A percentile compares a stretch with the other conserved stretches of the same genome.
phyloP scores from a whole-genome alignment of 2,888 invertebrate species.

The Criorhina ranunculi region DNA sequence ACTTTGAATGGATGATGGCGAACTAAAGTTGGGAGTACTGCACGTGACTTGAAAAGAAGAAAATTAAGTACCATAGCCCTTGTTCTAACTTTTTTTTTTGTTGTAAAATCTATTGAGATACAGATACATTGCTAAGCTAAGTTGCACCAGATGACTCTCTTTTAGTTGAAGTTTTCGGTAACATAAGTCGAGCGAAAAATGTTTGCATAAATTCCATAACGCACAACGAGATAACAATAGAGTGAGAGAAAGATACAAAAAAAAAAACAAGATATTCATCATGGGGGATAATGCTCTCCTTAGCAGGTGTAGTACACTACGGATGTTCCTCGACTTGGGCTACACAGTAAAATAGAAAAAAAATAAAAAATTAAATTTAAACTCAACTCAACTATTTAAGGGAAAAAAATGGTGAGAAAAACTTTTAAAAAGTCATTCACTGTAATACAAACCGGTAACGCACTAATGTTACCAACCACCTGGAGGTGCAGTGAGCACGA shows the following conservation, averaged over 20 bases:
- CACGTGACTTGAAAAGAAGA: slow-evolving; percentile 40
- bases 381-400: slow-evolving; percentile 10
- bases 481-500: slow-evolving; percentile 9
- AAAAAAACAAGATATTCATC: background rate
- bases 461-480: slow-evolving; percentile 13
- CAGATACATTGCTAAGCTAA: too few species aligned
- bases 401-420: background rate
- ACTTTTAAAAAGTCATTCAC: slow-evolving; percentile 29
- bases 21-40: slow-evolving; percentile 30
- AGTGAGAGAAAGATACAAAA: background rate
- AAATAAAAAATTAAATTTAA: background rate
- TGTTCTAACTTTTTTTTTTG: slow-evolving; percentile 21
- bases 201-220: slow-evolving; percentile 57
- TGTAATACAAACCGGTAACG: slow-evolving; percentile 33
- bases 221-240: slow-evolving; percentile 17
- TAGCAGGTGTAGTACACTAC: slow-evolving; percentile 37
- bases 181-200: slow-evolving; percentile 67
- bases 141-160: slow-evolving; percentile 28
- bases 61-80: slow-evolving; percentile 11
- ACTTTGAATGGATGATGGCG: slow-evolving; percentile 30
- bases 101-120: slow-evolving; percentile 35
- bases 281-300: slow-evolving; percentile 47
- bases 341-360: slow-evolving; percentile 31
- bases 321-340: slow-evolving; percentile 31
- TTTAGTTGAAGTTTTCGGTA: slow-evolving; percentile 44